These are phyloP conservation scores for Leuctra nigra DNA, from an alignment of 2,888 invertebrate genomes.

Conservation along the genomic window DNA sequence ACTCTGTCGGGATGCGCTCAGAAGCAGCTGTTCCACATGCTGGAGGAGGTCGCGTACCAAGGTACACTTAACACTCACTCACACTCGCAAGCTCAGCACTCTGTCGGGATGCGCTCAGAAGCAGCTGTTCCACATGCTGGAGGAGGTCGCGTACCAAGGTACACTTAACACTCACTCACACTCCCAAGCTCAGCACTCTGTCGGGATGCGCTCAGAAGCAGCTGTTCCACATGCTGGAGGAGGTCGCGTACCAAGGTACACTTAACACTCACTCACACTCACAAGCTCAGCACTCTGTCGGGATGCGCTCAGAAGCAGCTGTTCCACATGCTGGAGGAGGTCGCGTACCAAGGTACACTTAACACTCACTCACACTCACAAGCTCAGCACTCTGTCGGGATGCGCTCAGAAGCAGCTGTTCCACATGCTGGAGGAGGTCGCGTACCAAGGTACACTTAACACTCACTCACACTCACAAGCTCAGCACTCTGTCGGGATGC, in stretches of 20 bases:
- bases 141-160: constrained; percentile 85
- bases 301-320: constrained; percentile 89
- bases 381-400: constrained; percentile 85
- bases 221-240: constrained; percentile 87
- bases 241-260: constrained; percentile 79
- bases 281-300: constrained; percentile 82
- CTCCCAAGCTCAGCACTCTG: constrained; percentile 80
- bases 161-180: too few relatives aligned
- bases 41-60: constrained; percentile 88
- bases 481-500: constrained; percentile 88
- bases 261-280: too few relatives aligned
- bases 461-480: constrained; percentile 76
- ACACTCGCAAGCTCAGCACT: constrained; percentile 79
- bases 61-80: too few relatives aligned
- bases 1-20: constrained; percentile 88
- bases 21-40: constrained; percentile 83
- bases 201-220: constrained; percentile 90
- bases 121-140: constrained; percentile 84
- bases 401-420: constrained; percentile 86
- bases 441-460: constrained; percentile 72
- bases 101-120: constrained; percentile 90
- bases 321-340: constrained; percentile 88
- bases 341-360: constrained; percentile 76
- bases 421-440: constrained; percentile 90
- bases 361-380: too few relatives aligned